Percentiles rank a stretch among this genome's conserved stretches.
Evolutionary conservation across 2,888 invertebrate species (phyloP).

Genomic region (Pristionchus japonicus): DNA sequence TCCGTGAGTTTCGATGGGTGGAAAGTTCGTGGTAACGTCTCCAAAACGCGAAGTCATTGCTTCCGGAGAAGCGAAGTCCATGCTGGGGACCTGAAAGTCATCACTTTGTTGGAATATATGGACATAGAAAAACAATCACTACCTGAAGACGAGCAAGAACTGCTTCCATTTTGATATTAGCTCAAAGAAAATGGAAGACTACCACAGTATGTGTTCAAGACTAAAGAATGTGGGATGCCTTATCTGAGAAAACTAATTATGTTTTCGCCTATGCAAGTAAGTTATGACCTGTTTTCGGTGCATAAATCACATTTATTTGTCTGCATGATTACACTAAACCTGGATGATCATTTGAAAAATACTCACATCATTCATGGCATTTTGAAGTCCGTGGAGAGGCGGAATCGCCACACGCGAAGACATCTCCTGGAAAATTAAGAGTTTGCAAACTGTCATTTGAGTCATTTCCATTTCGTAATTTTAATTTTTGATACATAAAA

Average conservation of each 20-base stretch:
- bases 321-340: background rate
- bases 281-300: background rate
- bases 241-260: background rate
- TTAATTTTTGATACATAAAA: background rate
- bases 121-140: background rate
- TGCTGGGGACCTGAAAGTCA: background rate
- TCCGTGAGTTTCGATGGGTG: conserved; percentile 45
- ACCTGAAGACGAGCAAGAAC: background rate
- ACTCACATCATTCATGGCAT: conserved; percentile 18
- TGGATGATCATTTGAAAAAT: background rate
- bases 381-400: background rate
- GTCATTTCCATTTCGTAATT: background rate
- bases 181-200: background rate
- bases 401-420: conserved; percentile 39
- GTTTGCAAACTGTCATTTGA: background rate
- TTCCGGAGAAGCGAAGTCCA: background rate
- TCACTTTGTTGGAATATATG: background rate
- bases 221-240: background rate
- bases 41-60: background rate
- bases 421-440: background rate
- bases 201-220: background rate
- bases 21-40: background rate
- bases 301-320: background rate
- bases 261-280: background rate
- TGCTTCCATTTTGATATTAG: background rate